Base-by-base conservation (phyloP, 2,888 invertebrate genomes). In the Eupithecia dodoneata region DNA sequence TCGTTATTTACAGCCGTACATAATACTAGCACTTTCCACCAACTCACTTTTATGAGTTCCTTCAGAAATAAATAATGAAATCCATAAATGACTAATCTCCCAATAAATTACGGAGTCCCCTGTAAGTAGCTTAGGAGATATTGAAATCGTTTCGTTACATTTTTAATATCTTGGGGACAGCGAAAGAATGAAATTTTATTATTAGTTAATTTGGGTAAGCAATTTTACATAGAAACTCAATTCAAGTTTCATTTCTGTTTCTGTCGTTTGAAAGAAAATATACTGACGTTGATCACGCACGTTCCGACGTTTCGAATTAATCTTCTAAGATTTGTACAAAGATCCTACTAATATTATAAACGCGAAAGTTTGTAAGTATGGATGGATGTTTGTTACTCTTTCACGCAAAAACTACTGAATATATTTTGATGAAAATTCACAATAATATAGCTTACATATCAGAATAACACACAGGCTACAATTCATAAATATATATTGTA, bases 121-220 rank as follows among this genome's bases (percentile, higher is more conserved):
- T 15, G 12, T 67, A 67, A 44, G 67, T 67, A 67, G 44, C 44
- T 67, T n/a, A 67, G 2, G 10, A 67, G n/a, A 44, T 67, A 44
- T 67, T 67, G 67, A 42, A 67, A 67, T 67, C 67, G 67, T 67
- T 67, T 67, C 42, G 42, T 2, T 30, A 65, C 65, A 65, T 65
- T 65, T 67, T 67, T 67, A 67, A 67, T 67, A 67, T n/a, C 59
- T 67, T 41, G 6, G 13, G 44, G 67, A 67, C 15, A 44, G 2
- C 42, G 42, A 67, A 15, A 15, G n/a, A 67, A 44, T 42, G 15
- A n/a, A n/a, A 67, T 67, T 67, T 66, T 41, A 9, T 65, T 65
- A 41, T 65, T 41, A 13, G 15, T 67, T 41, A 44, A 41, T 67
- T 44, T 42, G 44, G 13, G 65, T 65, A 30, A 41, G 42, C 15